Percentiles rank a stretch among this genome's conserved stretches.
These are phyloP conservation scores for Thymelicus sylvestris DNA, from an alignment of 2,888 invertebrate genomes.

Conservation along the genomic window DNA sequence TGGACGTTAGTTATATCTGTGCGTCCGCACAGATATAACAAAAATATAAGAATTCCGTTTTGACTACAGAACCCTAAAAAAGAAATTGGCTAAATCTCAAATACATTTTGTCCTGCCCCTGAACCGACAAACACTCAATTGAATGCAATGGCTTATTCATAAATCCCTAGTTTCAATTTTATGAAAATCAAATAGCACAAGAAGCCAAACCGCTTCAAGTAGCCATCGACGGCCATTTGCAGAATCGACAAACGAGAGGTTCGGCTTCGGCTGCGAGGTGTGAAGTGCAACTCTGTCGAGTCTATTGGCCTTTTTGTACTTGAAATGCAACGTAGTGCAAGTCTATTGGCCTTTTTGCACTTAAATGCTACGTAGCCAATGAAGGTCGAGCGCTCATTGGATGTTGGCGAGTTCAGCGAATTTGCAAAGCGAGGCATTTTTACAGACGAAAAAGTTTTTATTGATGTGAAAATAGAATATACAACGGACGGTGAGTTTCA, in stretches of 20 bases:
- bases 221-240: slow-evolving; percentile 14
- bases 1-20: no score
- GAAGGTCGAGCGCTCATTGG: slow-evolving; percentile 16
- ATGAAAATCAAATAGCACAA: neutral
- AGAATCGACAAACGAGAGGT: slow-evolving; percentile 14
- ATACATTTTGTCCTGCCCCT: no score
- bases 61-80: no score
- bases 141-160: no score
- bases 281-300: slow-evolving; percentile 23
- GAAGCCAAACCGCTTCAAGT: neutral
- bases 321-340: neutral
- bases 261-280: slow-evolving; percentile 20
- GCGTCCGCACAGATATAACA: no score
- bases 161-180: neutral
- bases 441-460: neutral
- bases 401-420: neutral
- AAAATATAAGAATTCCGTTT: no score
- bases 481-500: no score
- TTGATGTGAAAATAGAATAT: no score
- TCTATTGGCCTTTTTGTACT: slow-evolving; percentile 27
- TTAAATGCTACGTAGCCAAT: slow-evolving; percentile 32
- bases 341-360: slow-evolving; percentile 26
- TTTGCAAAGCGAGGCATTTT: slow-evolving; percentile 7
- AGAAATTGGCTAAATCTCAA: no score
- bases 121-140: no score